A percentile compares a stretch with the other conserved stretches of the same genome.
These are phyloP conservation scores for Harpalus rufipes DNA, from an alignment of 2,888 invertebrate genomes.

Conservation along the genomic window DNA sequence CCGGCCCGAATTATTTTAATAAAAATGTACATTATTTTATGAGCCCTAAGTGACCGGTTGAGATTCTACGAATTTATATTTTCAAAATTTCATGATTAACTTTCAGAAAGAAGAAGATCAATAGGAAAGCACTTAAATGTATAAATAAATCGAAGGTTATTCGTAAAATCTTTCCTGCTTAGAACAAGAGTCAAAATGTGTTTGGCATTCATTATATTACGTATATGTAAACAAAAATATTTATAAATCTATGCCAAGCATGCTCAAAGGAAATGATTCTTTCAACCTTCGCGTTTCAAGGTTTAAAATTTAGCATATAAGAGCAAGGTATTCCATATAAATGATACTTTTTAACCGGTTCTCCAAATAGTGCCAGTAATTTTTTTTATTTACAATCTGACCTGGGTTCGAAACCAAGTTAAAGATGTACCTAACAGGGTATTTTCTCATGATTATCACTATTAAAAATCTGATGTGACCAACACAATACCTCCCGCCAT, in stretches of 20 bases:
- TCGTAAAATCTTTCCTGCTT: not conserved
- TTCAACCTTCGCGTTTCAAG: constrained; percentile 42
- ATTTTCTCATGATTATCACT: no score
- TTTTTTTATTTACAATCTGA: no score
- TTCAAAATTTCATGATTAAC: not conserved
- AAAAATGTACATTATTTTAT: no score
- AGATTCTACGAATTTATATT: no score
- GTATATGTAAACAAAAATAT: constrained; percentile 13
- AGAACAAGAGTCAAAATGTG: not conserved
- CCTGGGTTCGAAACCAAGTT: no score
- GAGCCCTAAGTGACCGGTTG: no score
- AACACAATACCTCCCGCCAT: no score
- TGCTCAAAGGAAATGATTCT: constrained; percentile 28
- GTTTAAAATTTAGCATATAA: constrained; percentile 14
- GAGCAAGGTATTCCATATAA: constrained; percentile 44
- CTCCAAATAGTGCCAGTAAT: not conserved
- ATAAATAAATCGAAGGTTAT: not conserved
- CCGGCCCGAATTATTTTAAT: no score
- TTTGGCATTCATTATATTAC: not conserved
- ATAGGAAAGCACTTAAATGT: not conserved
- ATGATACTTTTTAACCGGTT: not conserved
- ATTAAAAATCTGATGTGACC: no score
- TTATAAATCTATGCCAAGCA: constrained; percentile 10
- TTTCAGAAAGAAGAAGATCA: not conserved
- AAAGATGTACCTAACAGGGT: no score